A percentile compares a stretch with the other conserved stretches of the same genome.
Conservation (phyloP, 2,113 vertebrate genomes). For the Todiramphus chloris region DNA sequence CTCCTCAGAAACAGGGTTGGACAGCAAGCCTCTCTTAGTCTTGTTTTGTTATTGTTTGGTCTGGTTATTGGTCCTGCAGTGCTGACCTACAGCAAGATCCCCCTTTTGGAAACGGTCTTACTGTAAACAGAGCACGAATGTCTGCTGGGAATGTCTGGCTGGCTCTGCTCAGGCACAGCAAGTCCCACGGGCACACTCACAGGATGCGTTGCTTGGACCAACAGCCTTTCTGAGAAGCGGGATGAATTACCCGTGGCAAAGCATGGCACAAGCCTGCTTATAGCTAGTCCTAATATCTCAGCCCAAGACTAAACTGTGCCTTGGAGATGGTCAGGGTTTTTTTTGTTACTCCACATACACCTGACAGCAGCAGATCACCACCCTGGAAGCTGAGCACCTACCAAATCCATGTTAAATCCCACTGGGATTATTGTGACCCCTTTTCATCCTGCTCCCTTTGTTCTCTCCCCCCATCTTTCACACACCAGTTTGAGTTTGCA, state of each 20-base stretch:
- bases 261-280: background rate
- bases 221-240: background rate
- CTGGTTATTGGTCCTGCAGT: background rate
- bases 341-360: background rate
- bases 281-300: background rate
- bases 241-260: background rate
- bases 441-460: background rate
- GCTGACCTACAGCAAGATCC: background rate
- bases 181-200: background rate
- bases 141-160: accelerated
- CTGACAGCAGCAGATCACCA: background rate
- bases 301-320: background rate
- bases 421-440: background rate
- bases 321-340: background rate
- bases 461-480: background rate
- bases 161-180: background rate
- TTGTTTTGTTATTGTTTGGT: background rate
- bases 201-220: background rate
- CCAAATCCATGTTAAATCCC: background rate
- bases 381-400: background rate
- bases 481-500: background rate
- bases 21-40: background rate
- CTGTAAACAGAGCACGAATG: accelerated
- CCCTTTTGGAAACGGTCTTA: background rate
- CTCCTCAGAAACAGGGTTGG: background rate